Percentiles rank a stretch among this genome's conserved stretches.
These are phyloP conservation scores for Siniperca knerii DNA, from an alignment of 2,113 vertebrate species.

Conservation along the genomic window DNA sequence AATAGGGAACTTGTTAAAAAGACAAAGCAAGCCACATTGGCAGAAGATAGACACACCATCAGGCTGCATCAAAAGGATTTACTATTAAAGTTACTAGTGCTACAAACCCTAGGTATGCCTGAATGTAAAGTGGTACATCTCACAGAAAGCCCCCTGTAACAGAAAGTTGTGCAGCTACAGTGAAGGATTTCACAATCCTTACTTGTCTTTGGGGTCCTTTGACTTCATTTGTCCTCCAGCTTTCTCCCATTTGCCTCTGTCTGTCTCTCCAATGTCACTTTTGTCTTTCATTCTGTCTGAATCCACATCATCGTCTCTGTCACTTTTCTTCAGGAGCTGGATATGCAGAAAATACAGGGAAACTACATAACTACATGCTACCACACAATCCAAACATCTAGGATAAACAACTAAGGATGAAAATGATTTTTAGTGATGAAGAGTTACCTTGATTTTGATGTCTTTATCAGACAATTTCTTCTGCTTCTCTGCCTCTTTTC, in stretches of 20 bases:
- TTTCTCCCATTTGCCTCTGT: constrained; percentile 90
- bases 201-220: constrained; percentile 91
- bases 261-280: constrained; percentile 86
- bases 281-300: constrained; percentile 91
- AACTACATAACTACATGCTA: not conserved
- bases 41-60: not conserved
- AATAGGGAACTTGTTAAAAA: not conserved
- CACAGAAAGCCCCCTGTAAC: not conserved
- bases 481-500: constrained; percentile 93
- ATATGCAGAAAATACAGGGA: constrained; percentile 4
- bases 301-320: constrained; percentile 90
- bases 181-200: constrained; percentile 63
- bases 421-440: not conserved
- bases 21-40: not conserved
- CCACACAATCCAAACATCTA: not conserved
- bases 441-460: constrained; percentile 91
- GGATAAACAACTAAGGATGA: not conserved
- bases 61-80: not conserved
- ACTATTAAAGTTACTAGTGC: not conserved
- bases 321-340: constrained; percentile 96
- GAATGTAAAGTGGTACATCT: not conserved
- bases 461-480: constrained; percentile 93
- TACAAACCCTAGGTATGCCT: not conserved
- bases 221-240: constrained; percentile 82
- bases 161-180: not conserved